These are phyloP conservation scores for Mnemiopsis leidyi DNA, from an alignment of 37 sponge, comb jelly and placozoan genomes.

Conservation along the genomic window DNA sequence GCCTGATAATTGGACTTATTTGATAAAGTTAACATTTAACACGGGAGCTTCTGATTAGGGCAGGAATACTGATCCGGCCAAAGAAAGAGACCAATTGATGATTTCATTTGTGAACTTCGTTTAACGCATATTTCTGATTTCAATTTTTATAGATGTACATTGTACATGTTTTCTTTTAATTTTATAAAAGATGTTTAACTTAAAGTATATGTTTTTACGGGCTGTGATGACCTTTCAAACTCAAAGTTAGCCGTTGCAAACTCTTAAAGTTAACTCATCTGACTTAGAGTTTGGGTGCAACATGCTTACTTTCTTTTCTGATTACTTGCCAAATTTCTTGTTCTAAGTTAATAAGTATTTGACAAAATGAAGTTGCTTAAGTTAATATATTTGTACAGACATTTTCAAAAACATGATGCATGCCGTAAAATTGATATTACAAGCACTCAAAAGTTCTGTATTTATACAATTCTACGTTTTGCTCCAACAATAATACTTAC, in stretches of 20 bases:
- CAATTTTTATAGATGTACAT: constrained; percentile 17
- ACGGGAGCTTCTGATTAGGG: too few species aligned
- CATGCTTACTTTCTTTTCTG: background rate
- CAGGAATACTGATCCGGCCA: too few species aligned
- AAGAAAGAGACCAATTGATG: background rate
- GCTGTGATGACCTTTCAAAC: background rate
- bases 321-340: background rate
- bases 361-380: background rate
- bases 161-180: constrained; percentile 22
- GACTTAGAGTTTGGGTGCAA: background rate
- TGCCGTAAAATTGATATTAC: background rate
- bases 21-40: too few species aligned
- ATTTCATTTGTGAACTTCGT: background rate
- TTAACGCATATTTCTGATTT: background rate
- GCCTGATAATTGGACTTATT: too few species aligned
- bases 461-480: background rate
- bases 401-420: background rate
- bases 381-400: background rate
- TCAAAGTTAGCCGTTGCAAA: background rate
- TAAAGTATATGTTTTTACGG: constrained; percentile 21
- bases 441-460: background rate
- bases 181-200: constrained; percentile 26
- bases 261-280: too few species aligned
- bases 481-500: too few species aligned
- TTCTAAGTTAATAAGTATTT: background rate